Evolutionary conservation across 1,140 invertebrate genomes (phyloP), one percentile per base, ranked within the genome.

Genomic region (Drosophila takahashii): DNA sequence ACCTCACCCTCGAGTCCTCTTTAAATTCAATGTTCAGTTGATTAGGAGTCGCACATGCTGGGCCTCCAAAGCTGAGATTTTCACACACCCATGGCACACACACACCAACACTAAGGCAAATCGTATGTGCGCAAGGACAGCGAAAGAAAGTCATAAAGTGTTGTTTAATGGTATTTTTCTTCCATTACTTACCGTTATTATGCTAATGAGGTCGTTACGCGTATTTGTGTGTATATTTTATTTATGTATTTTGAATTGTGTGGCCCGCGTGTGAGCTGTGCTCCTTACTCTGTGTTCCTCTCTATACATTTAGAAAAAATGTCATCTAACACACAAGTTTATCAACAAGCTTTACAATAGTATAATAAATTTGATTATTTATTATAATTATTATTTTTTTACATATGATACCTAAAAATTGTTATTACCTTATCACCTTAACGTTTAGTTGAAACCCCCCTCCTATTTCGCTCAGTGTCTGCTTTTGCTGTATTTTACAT

Each of bases 151-250:
- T 90, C 87, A 90, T 90, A 90, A 90, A 90, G 87, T 90, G 87
- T 90, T 90, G 83, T 90, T 90, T 90, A 90, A 90, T 90, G 87
- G 87, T 71, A 90, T 90, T 90, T 90, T 90, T 86, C 81, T 83
- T 86, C 87, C 86, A 90, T 90, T 90, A 90, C 87, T 90, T 79
- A 87, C 87, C 83, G 87, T 90, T 90, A 90, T 90, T 90, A 90
- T 90, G 87, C 83, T 90, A 90, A 90, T 90, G 87, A 90, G 83
- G 83, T 90, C 87, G 84, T 89, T 89, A 89, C 84, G 84, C 79
- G 84, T 84, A 89, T 89, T 87, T 89, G 84, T 89, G 79, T 80
- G 84, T 87, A 83, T 83, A 84, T 87, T 83, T 90, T 87, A 81
- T 89, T 90, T 89, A 79, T 78, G 67, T 89, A 79, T 89, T 71